These are phyloP conservation scores for Aselliscus stoliczkanus DNA, from an alignment of 2,797 vertebrate species.

Conservation along the genomic window DNA sequence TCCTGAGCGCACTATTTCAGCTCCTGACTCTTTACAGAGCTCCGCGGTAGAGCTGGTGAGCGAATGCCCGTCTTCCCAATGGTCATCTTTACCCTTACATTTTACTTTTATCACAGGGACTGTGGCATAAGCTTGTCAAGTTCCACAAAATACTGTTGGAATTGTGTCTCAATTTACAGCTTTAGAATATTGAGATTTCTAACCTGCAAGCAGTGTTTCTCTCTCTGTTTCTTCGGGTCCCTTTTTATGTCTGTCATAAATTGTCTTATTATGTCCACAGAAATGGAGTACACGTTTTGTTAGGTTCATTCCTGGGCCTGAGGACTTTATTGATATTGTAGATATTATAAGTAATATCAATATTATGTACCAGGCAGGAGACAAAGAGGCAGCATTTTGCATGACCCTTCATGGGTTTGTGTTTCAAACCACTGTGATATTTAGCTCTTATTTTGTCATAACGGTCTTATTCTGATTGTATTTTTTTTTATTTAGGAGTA, in stretches of 20 bases:
- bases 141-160: too few relatives aligned
- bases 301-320: neutral
- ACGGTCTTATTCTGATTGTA: neutral
- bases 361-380: rapidly evolving
- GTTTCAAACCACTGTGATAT: neutral
- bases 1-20: neutral
- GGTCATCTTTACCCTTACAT: rapidly evolving
- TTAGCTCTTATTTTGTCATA: neutral
- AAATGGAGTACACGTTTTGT: rapidly evolving
- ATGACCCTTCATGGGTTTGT: neutral
- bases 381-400: rapidly evolving
- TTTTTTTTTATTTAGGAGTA: too few relatives aligned
- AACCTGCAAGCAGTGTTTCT: neutral
- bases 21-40: rapidly evolving
- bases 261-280: neutral
- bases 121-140: neutral
- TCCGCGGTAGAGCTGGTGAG: rapidly evolving
- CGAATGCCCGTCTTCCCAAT: too few relatives aligned
- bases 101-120: rapidly evolving
- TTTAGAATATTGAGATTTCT: neutral
- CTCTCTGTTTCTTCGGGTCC: neutral
- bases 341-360: rapidly evolving
- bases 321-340: neutral
- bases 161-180: too few relatives aligned
- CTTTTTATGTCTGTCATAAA: neutral